Evolutionary conservation across 2,888 invertebrate genomes (phyloP), one percentile per base, ranked within the genome.

Genomic region (Plagiodera versicolora): DNA sequence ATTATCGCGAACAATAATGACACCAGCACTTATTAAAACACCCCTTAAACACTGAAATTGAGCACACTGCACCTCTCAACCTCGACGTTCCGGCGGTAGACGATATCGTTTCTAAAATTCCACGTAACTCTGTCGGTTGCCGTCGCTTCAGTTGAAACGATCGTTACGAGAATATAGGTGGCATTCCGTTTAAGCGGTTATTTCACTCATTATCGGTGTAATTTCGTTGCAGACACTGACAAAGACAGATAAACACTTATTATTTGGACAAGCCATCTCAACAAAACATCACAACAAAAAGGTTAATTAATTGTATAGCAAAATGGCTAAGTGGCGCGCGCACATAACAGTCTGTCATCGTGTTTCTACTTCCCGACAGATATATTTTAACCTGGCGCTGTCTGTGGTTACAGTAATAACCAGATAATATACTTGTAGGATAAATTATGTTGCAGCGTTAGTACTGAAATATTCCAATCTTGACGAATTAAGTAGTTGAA

Each of bases 231-330:
- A 39, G 39, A 39, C n/a, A n/a, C 11, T 32, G 11, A 39, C 39
- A 39, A 32, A 24, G 24, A 24, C 24, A 24, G 6, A 24, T 24
- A 24, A 24, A 39, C 14, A 39, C 39, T 14, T 14, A 39, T 14
- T 39, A 39, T 39, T 39, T 39, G 14, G 39, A n/a, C 39, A n/a
- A 39, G n/a, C 79, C 75, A 77, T 76, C 76, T 60, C 60, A 76
- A n/a, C n/a, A n/a, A 77, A 77, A 77, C 75, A 79, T 79, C 78
- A 79, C 77, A 80, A 80, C 80, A 80, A 80, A 24, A 80, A 80
- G 79, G 79, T 80, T 80, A 80, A 77, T 53, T 39, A 39, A 39
- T 39, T 79, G 76, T 79, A 77, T 80, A 78, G 80, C 80, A 80
- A 81, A 80, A 81, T 80, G 80, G 80, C 45, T 19, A 53, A 44